Evolutionary conservation across 2,888 invertebrate genomes (phyloP).

Genomic region (Gastracanthus pulcherrimus): DNA sequence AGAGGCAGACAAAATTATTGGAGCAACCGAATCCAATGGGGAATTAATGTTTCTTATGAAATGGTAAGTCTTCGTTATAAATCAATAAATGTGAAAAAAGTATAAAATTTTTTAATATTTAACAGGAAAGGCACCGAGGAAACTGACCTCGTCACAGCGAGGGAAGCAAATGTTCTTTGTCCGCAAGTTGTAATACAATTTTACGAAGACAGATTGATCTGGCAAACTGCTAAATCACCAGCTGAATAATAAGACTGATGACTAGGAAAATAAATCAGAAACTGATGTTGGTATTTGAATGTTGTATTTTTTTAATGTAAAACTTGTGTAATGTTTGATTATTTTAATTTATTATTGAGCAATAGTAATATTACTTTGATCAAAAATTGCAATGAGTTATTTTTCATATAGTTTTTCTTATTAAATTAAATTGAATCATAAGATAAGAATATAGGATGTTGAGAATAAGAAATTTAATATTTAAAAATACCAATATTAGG

Average conservation of each 20-base stretch:
- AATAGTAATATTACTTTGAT: too few species aligned
- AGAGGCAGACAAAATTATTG: conserved; percentile 91
- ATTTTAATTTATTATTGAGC: background rate
- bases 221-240: conserved; percentile 82
- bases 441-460: too few species aligned
- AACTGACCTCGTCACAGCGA: conserved; percentile 84
- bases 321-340: background rate
- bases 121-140: conserved; percentile 83
- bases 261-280: background rate
- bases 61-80: too few species aligned
- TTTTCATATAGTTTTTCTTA: background rate
- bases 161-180: conserved; percentile 83
- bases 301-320: background rate
- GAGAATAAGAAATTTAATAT: background rate
- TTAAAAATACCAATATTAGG: background rate
- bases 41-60: conserved; percentile 93
- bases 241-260: conserved; percentile 74
- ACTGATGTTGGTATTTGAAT: background rate
- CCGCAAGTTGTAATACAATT: conserved; percentile 85
- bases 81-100: too few species aligned
- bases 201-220: conserved; percentile 89
- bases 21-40: conserved; percentile 93
- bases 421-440: too few species aligned
- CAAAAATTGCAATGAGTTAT: background rate
- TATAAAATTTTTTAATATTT: conserved; percentile 16